Evolutionary conservation across 2,888 invertebrate species (phyloP), one percentile per base, ranked within the genome.

Genomic region (Lumbricus terrestris): DNA sequence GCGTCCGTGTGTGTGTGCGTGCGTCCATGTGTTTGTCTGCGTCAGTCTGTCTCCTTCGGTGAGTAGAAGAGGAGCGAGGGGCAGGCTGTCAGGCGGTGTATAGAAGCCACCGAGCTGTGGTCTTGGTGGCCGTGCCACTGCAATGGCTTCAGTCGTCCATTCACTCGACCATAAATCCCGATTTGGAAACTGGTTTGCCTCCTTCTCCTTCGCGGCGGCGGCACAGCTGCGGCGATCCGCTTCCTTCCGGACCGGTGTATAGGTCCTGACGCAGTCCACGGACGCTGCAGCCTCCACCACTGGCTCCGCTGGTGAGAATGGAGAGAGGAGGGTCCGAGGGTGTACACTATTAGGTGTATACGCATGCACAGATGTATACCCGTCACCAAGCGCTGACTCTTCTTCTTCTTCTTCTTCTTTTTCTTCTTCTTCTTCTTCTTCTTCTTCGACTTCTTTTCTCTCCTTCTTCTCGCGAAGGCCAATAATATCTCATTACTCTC

Each of bases 131-230:
- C n/a, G n/a, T n/a, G 29, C 69, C 29, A n/a, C 69, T 69, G 69
- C 69, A 69, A 69, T 69, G 69, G 29, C 69, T 69, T 69, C 69
- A 8, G n/a, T n/a, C n/a, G 69, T 69, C 69, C 69, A 69, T 13
- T 69, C 69, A 69, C 69, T 69, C 69, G 69, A n/a, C 69, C 69
- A 69, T 69, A 69, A 69, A 69, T 69, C 69, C 69, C 69, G 69
- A 69, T 69, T 69, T 69, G 69, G 69, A 69, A 69, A 69, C 69
- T n/a, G 69, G 69, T 69, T 69, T 69, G 29, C 29, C 47, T 47
- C 69, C 69, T 69, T 69, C 69, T 40, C 15, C 40, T 6, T 11
- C 40, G 40, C 40, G n/a, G n/a, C n/a, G n/a, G 47, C 20, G 23
- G 47, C 47, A 47, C 47, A n/a, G 15, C 40, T n/a, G 69, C 69